phyloP scores from a whole-genome alignment of 2,888 invertebrate genomes.

The Pterobdella sp. region DNA sequence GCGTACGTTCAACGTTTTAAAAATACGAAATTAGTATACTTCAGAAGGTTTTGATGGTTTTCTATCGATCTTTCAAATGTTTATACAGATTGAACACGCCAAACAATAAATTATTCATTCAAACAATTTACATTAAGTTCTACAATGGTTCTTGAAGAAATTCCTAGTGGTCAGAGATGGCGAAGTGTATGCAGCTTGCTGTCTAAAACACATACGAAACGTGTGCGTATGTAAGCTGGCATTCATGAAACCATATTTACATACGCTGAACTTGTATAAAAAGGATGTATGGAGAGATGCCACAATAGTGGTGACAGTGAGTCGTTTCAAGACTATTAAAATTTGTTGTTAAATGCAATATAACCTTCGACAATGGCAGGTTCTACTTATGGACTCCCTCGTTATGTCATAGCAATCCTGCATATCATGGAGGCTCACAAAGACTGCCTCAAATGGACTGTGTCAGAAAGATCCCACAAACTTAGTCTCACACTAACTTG shows the following conservation, averaged over 20 bases:
- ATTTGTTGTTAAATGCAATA: neutral
- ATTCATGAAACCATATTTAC: neutral
- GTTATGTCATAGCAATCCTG: slow-evolving; percentile 35
- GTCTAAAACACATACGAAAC: neutral
- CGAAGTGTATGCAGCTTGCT: slow-evolving; percentile 10
- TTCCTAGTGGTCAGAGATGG: neutral
- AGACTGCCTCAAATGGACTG: slow-evolving; percentile 39
- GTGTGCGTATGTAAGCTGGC: neutral
- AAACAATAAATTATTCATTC: too few species aligned
- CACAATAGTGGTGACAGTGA: neutral
- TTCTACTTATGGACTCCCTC: slow-evolving; percentile 33
- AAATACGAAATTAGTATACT: too few species aligned
- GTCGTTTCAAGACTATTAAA: neutral
- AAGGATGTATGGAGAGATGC: neutral
- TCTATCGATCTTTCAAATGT: too few species aligned
- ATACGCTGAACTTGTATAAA: slow-evolving; percentile 11
- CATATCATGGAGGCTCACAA: slow-evolving; percentile 38
- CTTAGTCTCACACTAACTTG: slow-evolving; percentile 39
- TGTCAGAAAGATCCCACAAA: slow-evolving; percentile 37
- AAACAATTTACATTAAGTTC: neutral
- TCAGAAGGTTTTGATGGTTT: too few species aligned
- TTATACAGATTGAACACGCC: too few species aligned
- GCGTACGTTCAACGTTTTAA: too few species aligned
- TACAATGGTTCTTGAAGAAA: neutral
- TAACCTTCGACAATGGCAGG: slow-evolving; percentile 18